A percentile compares a stretch with the other conserved stretches of the same genome.
phyloP scores from a whole-genome alignment of 30 jellyfish, hydroid and myxozoan species.

The Chrysaora quinquecirrha region DNA sequence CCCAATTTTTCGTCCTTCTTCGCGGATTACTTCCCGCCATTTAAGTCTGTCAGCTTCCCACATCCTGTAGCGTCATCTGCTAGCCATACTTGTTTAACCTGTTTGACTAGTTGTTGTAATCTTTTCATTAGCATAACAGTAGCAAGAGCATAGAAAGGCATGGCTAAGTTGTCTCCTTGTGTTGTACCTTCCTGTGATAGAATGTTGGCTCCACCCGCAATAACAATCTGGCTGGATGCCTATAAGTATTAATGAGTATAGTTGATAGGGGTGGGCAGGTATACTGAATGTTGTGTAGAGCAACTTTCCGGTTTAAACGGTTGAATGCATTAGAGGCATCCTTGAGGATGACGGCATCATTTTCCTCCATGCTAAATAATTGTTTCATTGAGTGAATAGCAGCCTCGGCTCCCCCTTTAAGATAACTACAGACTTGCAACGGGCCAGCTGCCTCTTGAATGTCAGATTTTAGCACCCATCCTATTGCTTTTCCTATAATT shows the following conservation, averaged over 20 bases:
- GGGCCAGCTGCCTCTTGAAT: conserved; percentile 35
- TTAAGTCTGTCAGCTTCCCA: conserved; percentile 14
- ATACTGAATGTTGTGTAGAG: conserved; percentile 7
- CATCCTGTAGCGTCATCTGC: conserved; percentile 41
- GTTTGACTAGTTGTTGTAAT: not conserved
- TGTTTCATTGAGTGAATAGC: conserved; percentile 40
- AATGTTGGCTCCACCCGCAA: no score
- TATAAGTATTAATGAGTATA: conserved; percentile 17
- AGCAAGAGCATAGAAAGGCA: conserved; percentile 50
- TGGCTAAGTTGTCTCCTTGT: conserved; percentile 52
- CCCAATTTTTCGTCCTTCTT: conserved; percentile 28
- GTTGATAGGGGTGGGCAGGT: conserved; percentile 10
- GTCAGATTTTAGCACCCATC: conserved; percentile 20
- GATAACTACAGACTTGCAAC: conserved; percentile 34
- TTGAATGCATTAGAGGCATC: conserved; percentile 5
- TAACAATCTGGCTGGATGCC: conserved; percentile 27
- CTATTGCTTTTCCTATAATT: conserved; percentile 27
- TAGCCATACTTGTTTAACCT: not conserved
- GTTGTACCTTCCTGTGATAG: conserved; percentile 74
- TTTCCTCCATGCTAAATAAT: not conserved
- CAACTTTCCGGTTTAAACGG: not conserved
- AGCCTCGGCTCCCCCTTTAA: conserved; percentile 23
- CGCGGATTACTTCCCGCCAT: conserved; percentile 16
- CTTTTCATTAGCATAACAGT: not conserved
- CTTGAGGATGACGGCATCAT: conserved; percentile 20